A percentile compares a stretch with the other conserved stretches of the same genome.
These are phyloP conservation scores for Drosophila subquinaria DNA, from an alignment of 2,888 invertebrate species.

Conservation along the genomic window DNA sequence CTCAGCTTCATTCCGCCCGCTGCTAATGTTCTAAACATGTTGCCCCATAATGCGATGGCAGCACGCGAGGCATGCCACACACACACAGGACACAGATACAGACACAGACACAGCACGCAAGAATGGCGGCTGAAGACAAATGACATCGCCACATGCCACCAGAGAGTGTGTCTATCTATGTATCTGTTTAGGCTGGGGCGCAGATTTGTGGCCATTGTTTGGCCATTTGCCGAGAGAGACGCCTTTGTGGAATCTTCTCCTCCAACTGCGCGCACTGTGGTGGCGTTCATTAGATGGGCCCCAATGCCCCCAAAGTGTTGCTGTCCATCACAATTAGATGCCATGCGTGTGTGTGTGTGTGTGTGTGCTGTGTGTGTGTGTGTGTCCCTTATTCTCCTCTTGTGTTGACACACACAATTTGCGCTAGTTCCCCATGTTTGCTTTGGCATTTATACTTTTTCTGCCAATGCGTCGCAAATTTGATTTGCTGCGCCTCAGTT, in stretches of 20 bases:
- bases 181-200: constrained; percentile 18
- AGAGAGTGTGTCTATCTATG: background rate
- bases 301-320: constrained; percentile 59
- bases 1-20: constrained; percentile 7
- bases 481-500: constrained; percentile 29
- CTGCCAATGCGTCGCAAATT: constrained; percentile 32
- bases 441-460: constrained; percentile 37
- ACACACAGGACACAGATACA: constrained; percentile 14
- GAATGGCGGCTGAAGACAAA: constrained; percentile 60
- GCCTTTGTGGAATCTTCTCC: constrained; percentile 29
- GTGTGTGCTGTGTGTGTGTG: constrained; percentile 19
- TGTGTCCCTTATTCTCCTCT: constrained; percentile 1
- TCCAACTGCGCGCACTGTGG: constrained; percentile 53
- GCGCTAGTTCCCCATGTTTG: constrained; percentile 27
- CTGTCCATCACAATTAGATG: constrained; percentile 73
- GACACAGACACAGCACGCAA: constrained; percentile 8
- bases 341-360: constrained; percentile 20
- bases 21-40: constrained; percentile 75
- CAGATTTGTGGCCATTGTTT: constrained; percentile 60
- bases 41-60: constrained; percentile 70
- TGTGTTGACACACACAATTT: constrained; percentile 29
- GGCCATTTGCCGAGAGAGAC: constrained; percentile 50
- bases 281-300: constrained; percentile 65
- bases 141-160: constrained; percentile 65
- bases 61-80: constrained; percentile 62